phyloP scores from a whole-genome alignment of 2,113 vertebrate genomes.

The Oryzias celebensis region DNA sequence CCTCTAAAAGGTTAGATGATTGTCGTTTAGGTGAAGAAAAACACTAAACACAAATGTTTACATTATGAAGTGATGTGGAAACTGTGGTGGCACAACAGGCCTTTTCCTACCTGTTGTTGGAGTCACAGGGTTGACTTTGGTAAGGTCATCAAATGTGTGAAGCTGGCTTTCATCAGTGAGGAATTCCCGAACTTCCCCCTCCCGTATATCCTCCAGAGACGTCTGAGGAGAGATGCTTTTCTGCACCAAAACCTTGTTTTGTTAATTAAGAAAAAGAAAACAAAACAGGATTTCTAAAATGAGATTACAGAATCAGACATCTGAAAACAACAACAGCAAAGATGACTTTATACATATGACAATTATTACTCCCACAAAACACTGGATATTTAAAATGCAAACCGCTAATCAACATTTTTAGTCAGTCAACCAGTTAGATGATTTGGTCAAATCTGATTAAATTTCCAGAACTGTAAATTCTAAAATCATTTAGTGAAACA shows the following conservation, averaged over 20 bases:
- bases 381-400: background rate
- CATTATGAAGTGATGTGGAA: background rate
- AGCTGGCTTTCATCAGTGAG: slow-evolving; percentile 82
- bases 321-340: too few relatives aligned
- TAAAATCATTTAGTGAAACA: too few relatives aligned
- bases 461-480: too few relatives aligned
- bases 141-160: slow-evolving; percentile 91
- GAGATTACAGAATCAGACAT: too few relatives aligned
- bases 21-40: too few relatives aligned
- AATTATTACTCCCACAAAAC: background rate
- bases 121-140: slow-evolving; percentile 93
- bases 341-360: background rate
- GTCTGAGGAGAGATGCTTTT: slow-evolving; percentile 27
- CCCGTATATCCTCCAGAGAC: slow-evolving; percentile 71
- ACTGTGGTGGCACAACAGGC: background rate
- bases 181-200: slow-evolving; percentile 83
- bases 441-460: background rate
- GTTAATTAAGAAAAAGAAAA: background rate
- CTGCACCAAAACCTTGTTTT: slow-evolving; percentile 72
- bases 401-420: background rate
- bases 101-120: slow-evolving; percentile 82
- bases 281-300: too few relatives aligned
- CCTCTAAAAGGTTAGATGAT: too few relatives aligned
- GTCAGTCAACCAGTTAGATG: too few relatives aligned
- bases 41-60: background rate